These are phyloP conservation scores for Pseudonaja textilis DNA, from an alignment of 2,113 vertebrate species.

Conservation along the genomic window DNA sequence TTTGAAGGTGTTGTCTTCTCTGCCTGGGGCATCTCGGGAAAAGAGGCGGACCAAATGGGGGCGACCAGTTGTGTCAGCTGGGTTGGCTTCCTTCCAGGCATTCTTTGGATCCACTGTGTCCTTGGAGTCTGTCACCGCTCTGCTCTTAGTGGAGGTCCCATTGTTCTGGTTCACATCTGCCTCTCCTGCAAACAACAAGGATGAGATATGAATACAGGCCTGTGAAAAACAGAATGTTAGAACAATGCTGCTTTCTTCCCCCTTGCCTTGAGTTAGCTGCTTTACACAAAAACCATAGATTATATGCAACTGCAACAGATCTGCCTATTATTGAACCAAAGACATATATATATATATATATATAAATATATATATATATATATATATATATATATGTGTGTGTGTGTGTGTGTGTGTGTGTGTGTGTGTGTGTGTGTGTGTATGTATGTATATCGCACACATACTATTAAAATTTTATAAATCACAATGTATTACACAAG, in stretches of 20 bases:
- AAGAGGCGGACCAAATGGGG: conserved; percentile 99
- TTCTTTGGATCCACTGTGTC: conserved; percentile 80
- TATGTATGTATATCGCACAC: too few relatives aligned
- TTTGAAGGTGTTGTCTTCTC: conserved; percentile 99
- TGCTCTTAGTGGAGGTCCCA: conserved; percentile 85
- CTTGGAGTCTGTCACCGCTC: conserved; percentile 93
- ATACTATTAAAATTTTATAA: conserved; percentile 35
- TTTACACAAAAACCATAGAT: conserved; percentile 62
- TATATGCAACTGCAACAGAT: conserved; percentile 32
- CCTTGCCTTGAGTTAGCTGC: conserved; percentile 57
- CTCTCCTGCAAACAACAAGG: conserved; percentile 94
- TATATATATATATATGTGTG: too few relatives aligned
- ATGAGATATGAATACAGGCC: conserved; percentile 85
- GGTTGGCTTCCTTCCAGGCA: conserved; percentile 80
- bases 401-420: too few relatives aligned
- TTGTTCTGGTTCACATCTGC: conserved; percentile 97
- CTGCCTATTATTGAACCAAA: conserved; percentile 26
- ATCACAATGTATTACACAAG: conserved; percentile 17
- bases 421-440: too few relatives aligned
- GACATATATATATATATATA: neutral
- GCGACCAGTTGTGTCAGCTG: conserved; percentile 88
- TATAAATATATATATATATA: too few relatives aligned
- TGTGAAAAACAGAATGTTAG: conserved; percentile 71
- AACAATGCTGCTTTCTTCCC: conserved; percentile 83
- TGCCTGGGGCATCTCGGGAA: conserved; percentile 98